These are phyloP conservation scores for Zaprionus nigranus DNA, from an alignment of 1,140 invertebrate genomes.

Conservation along the genomic window DNA sequence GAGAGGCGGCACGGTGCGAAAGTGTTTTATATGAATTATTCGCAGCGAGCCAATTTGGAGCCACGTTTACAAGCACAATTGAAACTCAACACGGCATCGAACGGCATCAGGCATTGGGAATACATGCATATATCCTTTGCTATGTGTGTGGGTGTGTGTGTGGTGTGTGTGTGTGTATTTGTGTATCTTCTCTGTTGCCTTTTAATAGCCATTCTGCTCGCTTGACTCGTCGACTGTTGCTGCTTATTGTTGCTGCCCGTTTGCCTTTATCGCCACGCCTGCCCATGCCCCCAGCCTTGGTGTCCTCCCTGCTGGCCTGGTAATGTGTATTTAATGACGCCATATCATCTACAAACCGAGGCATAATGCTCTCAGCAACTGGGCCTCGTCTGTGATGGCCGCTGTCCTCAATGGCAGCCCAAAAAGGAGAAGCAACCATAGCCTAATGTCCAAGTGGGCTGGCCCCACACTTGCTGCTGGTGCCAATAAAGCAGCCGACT, in stretches of 20 bases:
- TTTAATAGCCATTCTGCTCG: constrained; percentile 72
- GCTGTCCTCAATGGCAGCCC: constrained; percentile 49
- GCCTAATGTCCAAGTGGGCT: constrained; percentile 65
- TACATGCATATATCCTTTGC: constrained; percentile 61
- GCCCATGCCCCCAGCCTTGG: neutral
- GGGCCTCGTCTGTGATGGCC: constrained; percentile 54
- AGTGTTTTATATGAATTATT: constrained; percentile 83
- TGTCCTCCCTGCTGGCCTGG: constrained; percentile 40
- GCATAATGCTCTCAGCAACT: constrained; percentile 61
- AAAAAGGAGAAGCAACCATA: neutral
- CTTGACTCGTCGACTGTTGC: constrained; percentile 63
- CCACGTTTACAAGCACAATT: constrained; percentile 80
- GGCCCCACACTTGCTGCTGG: constrained; percentile 36
- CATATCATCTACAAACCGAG: constrained; percentile 76
- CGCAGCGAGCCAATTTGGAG: constrained; percentile 78
- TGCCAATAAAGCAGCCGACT: constrained; percentile 67
- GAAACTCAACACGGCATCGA: constrained; percentile 68
- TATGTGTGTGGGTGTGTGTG: neutral
- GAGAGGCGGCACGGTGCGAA: constrained; percentile 75
- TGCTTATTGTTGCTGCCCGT: constrained; percentile 53
- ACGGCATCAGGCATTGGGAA: constrained; percentile 33
- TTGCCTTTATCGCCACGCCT: constrained; percentile 59
- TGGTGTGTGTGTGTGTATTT: constrained; percentile 22
- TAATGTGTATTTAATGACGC: constrained; percentile 83
- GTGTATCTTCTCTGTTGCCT: constrained; percentile 59